Base-by-base conservation (phyloP, 1,140 invertebrate species). In the Parapsyche elsis region DNA sequence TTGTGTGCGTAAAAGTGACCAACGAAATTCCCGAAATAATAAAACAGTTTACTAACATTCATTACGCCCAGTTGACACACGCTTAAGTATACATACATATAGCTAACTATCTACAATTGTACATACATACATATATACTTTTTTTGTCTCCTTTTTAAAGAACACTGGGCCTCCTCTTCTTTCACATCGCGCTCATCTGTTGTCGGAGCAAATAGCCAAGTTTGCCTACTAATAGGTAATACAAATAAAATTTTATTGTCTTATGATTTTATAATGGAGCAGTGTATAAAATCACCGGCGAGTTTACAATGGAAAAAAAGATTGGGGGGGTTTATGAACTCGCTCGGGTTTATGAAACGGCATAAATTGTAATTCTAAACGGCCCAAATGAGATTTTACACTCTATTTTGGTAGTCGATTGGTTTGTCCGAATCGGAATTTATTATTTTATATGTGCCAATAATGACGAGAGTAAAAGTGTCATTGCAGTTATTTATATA, bases 171-270 rank as follows among this genome's bases (percentile, higher is more conserved):
- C 64, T 12, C 9, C 5, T 57, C 73, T n/a, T 57, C 53, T 38
- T 61, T 38, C 24, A 24, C 53, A 23, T 21, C 14, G 74, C 73
- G 64, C 38, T 57, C 30, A 4, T 49, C 49, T 76, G 79, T 80
- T 64, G 77, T 78, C 70, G 64, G 21, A 49, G 64, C 78, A 83
- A 83, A 83, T 73, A 81, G 74, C 67, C 75, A 73, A 81, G 79
- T 83, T 83, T 81, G 73, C 78, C 67, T 79, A 81, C 82, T 79
- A 81, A 83, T 83, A 83, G 82, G 79, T 81, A 83, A 83, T 79
- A 81, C 79, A 83, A 83, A 83, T 83, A 83, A 83, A 83, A 71
- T 79, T 83, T 83, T 83, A 83, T 83, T 83, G 82, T 83, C 77
- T 83, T 83, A 83, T 83, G 82, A 81, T 83, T 83, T 83, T 83